Evolutionary conservation across 2,113 vertebrate genomes (phyloP), one percentile per base, ranked within the genome.

Genomic region (Rhinoptilus africanus): DNA sequence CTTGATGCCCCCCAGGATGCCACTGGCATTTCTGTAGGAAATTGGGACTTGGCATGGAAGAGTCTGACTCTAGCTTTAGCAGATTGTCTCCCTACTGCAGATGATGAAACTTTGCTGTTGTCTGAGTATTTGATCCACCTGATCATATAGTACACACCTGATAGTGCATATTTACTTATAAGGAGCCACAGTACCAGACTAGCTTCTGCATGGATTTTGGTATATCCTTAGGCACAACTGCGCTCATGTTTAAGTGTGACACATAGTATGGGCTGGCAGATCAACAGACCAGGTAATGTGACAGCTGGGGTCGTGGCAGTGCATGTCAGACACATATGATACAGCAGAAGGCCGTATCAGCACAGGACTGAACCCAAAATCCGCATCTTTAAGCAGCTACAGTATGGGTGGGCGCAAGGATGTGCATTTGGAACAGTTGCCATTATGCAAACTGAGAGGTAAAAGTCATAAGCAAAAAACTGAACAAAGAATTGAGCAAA

Each of bases 241-340:
- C 32, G 54, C 12, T 67, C 21, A 13, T 24, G 24, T 56, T 35
- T 50, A 57, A 50, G 32, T 34, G 8, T 21, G 48, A 28, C 8
- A 12, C 1, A 0, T 6, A 14, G 27, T 22, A 12, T 34, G 21
- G 21, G 9, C 45, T 17, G 5, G 32, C 21, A 77, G 32, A 60
- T 27, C 26, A 22, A 41, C 13, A 50, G 12, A 16, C 9, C 32
- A 63, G 57, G 32, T 20, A 3, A 48, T 32, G 76, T 73, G 68
- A 28, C 41, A 81, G 39, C 41, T n/a, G 57, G 14, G 21, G 26
- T 37, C 26, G 4, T 43, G 60, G 34, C 60, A 23, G 12, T 51
- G 43, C 16, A 14, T 0, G 2, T 35, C 30, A 8, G 28, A 22
- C 14, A 18, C 1, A 0, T 22, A 18, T 6, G 17, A 23, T 27